Conservation (phyloP, 2,113 vertebrate genomes). For the Heterocephalus glaber region DNA sequence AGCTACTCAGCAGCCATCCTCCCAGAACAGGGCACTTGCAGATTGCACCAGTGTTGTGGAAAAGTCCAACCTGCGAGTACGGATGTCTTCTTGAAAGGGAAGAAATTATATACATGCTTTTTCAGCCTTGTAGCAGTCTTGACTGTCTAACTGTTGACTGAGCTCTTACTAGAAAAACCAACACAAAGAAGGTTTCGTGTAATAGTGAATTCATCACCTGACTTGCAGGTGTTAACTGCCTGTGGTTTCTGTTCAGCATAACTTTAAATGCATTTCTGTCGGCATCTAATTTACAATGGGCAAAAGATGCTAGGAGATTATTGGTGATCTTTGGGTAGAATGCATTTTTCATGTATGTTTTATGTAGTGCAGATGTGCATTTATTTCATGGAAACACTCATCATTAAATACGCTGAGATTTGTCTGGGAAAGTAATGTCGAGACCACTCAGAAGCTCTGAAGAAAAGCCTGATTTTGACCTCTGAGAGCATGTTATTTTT, state of each 20-base stretch:
- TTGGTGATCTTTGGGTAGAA: background rate
- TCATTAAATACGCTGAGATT: background rate
- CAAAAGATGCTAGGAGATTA: slow-evolving; percentile 9
- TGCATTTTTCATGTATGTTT: slow-evolving; percentile 27
- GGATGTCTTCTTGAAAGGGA: background rate
- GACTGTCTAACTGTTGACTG: background rate
- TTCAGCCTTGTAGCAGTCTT: background rate
- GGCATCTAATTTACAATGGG: background rate
- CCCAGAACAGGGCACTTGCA: background rate
- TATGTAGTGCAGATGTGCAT: background rate
- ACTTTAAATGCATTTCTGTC: slow-evolving; percentile 20
- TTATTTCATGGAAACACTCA: background rate
- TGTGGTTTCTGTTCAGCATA: background rate
- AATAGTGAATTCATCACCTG: background rate
- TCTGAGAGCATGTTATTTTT: background rate
- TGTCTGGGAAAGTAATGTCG: background rate
- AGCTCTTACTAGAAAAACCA: background rate
- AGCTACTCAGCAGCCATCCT: background rate
- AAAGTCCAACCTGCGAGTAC: background rate
- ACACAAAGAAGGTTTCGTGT: background rate
- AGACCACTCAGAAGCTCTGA: background rate
- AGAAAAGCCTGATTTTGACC: background rate
- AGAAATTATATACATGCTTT: background rate
- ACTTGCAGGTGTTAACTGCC: background rate
- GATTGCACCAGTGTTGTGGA: background rate